Evolutionary conservation across 2,888 invertebrate species (phyloP).

Genomic region (Ichneumon xanthorius): DNA sequence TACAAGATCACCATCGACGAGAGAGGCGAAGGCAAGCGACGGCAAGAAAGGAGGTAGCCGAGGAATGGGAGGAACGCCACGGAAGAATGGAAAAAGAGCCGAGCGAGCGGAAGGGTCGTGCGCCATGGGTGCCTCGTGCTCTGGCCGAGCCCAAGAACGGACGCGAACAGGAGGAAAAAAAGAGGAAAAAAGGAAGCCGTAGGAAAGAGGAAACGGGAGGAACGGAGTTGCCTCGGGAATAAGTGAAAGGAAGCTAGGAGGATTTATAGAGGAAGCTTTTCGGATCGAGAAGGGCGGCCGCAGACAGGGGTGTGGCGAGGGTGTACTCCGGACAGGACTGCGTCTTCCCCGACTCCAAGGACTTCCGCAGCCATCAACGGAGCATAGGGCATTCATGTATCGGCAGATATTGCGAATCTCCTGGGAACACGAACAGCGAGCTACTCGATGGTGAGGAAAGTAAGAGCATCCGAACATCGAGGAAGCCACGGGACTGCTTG

Average conservation of each 20-base stretch:
- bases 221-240: conserved; percentile 37
- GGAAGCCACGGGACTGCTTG: not conserved
- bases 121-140: not conserved
- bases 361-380: conserved; percentile 7
- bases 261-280: conserved; percentile 51
- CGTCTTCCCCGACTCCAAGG: conserved; percentile 14
- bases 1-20: not conserved
- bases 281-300: conserved; percentile 24
- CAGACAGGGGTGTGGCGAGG: conserved; percentile 32
- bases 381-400: conserved; percentile 4
- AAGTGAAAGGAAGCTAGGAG: conserved; percentile 51
- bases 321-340: conserved; percentile 14
- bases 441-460: conserved; percentile 25
- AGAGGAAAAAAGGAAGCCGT: conserved; percentile 26
- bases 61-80: conserved; percentile 6
- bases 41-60: conserved; percentile 1
- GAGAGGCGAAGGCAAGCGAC: conserved; percentile 11
- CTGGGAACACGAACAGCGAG: conserved; percentile 17
- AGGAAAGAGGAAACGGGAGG: conserved; percentile 22
- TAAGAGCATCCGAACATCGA: conserved; percentile 18
- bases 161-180: not conserved
- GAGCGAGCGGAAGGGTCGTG: conserved; percentile 19
- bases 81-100: conserved; percentile 31
- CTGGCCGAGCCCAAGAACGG: conserved; percentile 1
- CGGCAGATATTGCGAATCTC: not conserved